Percentiles rank a stretch among this genome's conserved stretches.
phyloP scores from a whole-genome alignment of 1,140 invertebrate genomes.

The Trichonephila clavipes region DNA sequence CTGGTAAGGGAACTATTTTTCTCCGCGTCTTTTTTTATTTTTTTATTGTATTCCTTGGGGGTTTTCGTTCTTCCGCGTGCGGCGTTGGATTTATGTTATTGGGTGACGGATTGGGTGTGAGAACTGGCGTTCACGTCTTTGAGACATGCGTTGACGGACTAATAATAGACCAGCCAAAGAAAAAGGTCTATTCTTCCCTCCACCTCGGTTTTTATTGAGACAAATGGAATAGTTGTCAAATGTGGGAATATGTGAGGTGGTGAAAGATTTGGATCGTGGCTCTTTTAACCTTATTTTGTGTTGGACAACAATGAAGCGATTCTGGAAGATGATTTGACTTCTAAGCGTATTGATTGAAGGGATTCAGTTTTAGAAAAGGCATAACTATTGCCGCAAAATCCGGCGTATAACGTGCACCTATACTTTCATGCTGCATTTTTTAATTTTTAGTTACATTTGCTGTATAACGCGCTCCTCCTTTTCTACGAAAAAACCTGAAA shows the following conservation, averaged over 20 bases:
- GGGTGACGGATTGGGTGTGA: conserved; percentile 63
- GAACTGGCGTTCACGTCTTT: conserved; percentile 33
- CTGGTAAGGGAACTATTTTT: conserved; percentile 44
- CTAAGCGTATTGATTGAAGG: background rate
- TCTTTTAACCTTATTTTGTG: conserved; percentile 30
- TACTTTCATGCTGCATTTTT: too few species aligned
- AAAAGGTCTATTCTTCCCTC: background rate
- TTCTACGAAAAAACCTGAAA: too few species aligned
- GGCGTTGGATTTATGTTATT: conserved; percentile 61
- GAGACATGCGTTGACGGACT: conserved; percentile 38
- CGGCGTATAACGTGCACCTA: too few species aligned
- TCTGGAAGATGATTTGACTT: background rate
- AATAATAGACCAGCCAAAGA: conserved; percentile 49
- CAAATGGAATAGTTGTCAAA: conserved; percentile 47
- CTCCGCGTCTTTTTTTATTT: conserved; percentile 8
- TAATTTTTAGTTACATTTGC: too few species aligned
- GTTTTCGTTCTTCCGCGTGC: conserved; percentile 44
- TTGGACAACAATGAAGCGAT: background rate
- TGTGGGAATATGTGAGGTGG: background rate
- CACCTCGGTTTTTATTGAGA: conserved; percentile 44
- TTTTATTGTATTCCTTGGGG: conserved; percentile 1
- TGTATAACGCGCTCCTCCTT: too few species aligned
- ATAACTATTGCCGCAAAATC: background rate
- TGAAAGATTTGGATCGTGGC: conserved; percentile 13
- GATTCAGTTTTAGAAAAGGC: background rate